Evolutionary conservation across 2,797 vertebrate species (phyloP), one percentile per base, ranked within the genome.

Genomic region (Craterocephalus amniculus): DNA sequence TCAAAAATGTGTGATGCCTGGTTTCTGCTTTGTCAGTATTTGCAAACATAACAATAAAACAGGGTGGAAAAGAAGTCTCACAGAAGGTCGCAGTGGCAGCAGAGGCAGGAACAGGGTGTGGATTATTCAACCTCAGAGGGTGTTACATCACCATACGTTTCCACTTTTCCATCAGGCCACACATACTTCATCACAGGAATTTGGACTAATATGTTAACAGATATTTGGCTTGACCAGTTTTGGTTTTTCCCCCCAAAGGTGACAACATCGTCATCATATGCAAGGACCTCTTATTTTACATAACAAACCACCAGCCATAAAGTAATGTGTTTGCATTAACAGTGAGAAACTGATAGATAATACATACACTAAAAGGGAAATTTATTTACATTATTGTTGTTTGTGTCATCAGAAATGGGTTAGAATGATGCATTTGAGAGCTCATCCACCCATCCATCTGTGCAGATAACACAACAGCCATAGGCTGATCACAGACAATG

Each of bases 61-160:
- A 18, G 67, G 61, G 66, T 84, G 87, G 79, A 84, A 83, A 86
- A 86, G 54, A 72, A 58, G 75, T 74, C n/a, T 79, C 75, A 71
- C 76, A 71, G 78, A 85, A 76, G 55, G 76, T 68, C 54, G 40
- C 58, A 62, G 83, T 49, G 72, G 73, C 51, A 65, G 78, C 52
- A 69, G 74, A 81, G 76, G 72, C 83, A 83, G 90, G 85, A 88
- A 88, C 62, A 84, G 88, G 90, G 89, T 68, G 91, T 86, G 89
- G 88, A 87, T 81, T 74, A 34, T 67, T 85, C 60, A 43, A 75
- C 76, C 86, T 87, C 83, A 74, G 72, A 79, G 76, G 83, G 45
- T 81, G 83, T 93, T 91, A 93, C 87, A 86, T 92, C 92, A 93
- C 87, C 78, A 83, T 66, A 89, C 76, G 89, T 93, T 92, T 90